A percentile compares a stretch with the other conserved stretches of the same genome.
Conservation (phyloP, 2,113 vertebrate genomes). For the Nematolebias whitei region DNA sequence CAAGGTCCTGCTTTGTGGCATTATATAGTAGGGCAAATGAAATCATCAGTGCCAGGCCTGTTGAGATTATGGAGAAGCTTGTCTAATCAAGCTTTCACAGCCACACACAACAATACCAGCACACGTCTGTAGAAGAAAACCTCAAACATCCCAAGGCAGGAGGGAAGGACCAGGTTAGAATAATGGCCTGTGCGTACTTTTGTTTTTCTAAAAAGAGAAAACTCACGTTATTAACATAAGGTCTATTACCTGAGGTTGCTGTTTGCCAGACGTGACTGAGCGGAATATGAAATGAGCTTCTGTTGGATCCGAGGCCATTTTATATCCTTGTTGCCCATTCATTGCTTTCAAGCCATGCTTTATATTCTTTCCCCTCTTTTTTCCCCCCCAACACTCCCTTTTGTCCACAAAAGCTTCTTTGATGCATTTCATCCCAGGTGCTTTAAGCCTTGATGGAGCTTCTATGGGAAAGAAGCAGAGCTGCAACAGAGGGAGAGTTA, state of each 20-base stretch:
- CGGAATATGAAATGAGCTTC: constrained; percentile 72
- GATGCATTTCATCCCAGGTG: constrained; percentile 69
- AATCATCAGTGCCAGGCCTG: constrained; percentile 33
- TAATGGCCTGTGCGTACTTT: constrained; percentile 48
- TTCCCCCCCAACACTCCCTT: constrained; percentile 8
- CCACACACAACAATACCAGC: constrained; percentile 43
- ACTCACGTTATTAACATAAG: constrained; percentile 71
- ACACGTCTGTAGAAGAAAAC: constrained; percentile 34
- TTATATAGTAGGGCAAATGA: constrained; percentile 40
- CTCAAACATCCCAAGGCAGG: constrained; percentile 27
- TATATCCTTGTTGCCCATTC: constrained; percentile 61
- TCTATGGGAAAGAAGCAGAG: constrained; percentile 35
- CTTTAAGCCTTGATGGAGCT: constrained; percentile 54
- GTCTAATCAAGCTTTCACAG: constrained; percentile 65
- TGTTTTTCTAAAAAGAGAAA: constrained; percentile 66
- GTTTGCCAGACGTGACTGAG: constrained; percentile 72
- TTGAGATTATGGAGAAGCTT: constrained; percentile 40
- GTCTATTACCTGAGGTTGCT: constrained; percentile 81
- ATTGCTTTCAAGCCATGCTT: constrained; percentile 67
- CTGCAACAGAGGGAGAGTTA: constrained; percentile 18
- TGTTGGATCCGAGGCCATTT: constrained; percentile 66
- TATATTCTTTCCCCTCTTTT: constrained; percentile 52
- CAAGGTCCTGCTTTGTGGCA: constrained; percentile 28
- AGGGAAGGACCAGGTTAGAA: constrained; percentile 20
- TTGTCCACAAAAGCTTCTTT: constrained; percentile 69